Evolutionary conservation across 2,888 invertebrate genomes (phyloP).

Genomic region (Dermolepida albohirtum): DNA sequence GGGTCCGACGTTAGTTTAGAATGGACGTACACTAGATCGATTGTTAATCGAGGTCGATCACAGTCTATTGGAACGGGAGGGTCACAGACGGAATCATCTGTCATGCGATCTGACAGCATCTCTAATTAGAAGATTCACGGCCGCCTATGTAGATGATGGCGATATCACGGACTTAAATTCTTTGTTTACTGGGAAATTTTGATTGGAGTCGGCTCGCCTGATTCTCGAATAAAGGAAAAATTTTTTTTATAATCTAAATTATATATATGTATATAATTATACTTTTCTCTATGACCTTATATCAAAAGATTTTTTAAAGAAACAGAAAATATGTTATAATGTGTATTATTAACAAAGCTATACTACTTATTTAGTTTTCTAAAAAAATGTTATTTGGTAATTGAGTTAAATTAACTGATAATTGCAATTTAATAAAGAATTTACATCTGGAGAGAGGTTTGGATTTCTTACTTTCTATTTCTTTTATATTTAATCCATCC

Average conservation of each 20-base stretch:
- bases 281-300: slow-evolving; percentile 2
- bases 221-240: slow-evolving; percentile 4
- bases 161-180: slow-evolving; percentile 32
- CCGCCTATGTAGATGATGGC: slow-evolving; percentile 48
- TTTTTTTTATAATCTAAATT: slow-evolving; percentile 3
- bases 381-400: no score
- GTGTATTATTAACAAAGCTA: no score
- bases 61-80: slow-evolving; percentile 51
- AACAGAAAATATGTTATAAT: no score
- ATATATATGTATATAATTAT: slow-evolving; percentile 7
- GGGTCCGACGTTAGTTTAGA: slow-evolving; percentile 63
- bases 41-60: slow-evolving; percentile 52
- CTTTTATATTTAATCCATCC: no score
- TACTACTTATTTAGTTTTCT: no score
- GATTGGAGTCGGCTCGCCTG: slow-evolving; percentile 19
- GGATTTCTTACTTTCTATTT: no score
- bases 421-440: no score
- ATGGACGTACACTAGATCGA: slow-evolving; percentile 52
- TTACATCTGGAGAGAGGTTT: no score
- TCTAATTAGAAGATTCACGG: slow-evolving; percentile 63
- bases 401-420: no score
- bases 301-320: not conserved
- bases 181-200: slow-evolving; percentile 35
- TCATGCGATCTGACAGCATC: slow-evolving; percentile 62
- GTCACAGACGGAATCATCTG: slow-evolving; percentile 57